These are phyloP conservation scores for Cydia splendana DNA, from an alignment of 1,140 invertebrate genomes.

Conservation along the genomic window DNA sequence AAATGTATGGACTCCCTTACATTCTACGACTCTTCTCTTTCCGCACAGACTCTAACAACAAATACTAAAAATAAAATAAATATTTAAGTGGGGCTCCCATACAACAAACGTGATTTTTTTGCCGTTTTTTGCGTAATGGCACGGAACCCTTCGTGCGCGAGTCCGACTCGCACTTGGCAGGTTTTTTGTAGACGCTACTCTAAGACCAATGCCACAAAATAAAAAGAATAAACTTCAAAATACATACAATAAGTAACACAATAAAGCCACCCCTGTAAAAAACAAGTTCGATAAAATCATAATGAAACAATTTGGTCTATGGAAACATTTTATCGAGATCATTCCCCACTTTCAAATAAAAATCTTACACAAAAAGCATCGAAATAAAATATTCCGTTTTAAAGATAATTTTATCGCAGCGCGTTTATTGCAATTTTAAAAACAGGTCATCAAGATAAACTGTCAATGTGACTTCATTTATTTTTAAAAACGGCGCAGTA, in stretches of 20 bases:
- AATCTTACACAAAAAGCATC: background rate
- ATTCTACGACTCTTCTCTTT: no score
- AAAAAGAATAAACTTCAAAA: background rate
- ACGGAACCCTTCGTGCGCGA: no score
- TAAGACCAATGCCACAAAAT: background rate
- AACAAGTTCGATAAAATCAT: background rate
- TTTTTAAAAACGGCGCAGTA: background rate
- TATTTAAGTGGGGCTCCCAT: no score
- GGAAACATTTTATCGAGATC: background rate
- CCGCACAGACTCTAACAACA: no score
- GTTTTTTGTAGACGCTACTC: no score
- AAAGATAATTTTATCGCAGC: background rate
- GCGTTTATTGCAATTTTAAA: background rate
- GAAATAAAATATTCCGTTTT: conserved; percentile 2
- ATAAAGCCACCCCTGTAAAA: background rate
- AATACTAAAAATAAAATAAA: no score
- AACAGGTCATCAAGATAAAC: conserved; percentile 17
- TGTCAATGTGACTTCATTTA: background rate
- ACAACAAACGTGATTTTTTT: no score
- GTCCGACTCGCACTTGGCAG: no score
- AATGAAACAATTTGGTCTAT: no score
- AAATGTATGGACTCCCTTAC: no score
- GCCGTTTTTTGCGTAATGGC: no score
- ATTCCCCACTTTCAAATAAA: background rate
- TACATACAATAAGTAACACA: background rate